Evolutionary conservation across 2,113 vertebrate species (phyloP), one percentile per base, ranked within the genome.

Genomic region (Toxotes jaculatrix): DNA sequence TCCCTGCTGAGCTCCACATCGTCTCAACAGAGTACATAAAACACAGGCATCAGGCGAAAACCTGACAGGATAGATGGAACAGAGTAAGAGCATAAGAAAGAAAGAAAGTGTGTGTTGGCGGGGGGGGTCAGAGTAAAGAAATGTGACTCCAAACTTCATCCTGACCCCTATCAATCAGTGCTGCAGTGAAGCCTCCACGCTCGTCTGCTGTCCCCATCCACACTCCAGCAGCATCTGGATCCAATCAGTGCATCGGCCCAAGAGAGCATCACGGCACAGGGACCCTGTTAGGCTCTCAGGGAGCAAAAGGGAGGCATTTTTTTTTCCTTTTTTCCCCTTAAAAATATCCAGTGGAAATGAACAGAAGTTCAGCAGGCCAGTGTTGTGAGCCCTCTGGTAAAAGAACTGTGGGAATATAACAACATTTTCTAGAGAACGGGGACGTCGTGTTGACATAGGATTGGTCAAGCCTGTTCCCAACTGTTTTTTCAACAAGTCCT

Each of bases 191-290:
- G 78, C 79, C 82, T 85, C 31, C 82, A 65, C 62, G 13, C 78
- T 77, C 61, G 73, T 75, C 73, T 32, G 49, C 78, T 63, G 71
- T 86, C 82, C 87, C 71, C 78, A 38, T 88, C 74, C 83, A 80
- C 86, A 66, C 85, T 74, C 64, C 84, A 23, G 64, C 63, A 80
- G 67, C 94, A 95, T 95, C 94, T 95, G 95, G 91, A 92, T 90
- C 78, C 56, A 47, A 94, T 95, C 92, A 93, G 60, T 0, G 77
- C 49, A 5, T 7, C 63, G n/a, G 64, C 88, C 89, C 83, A n/a
- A 70, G 89, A 87, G 88, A 94, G 69, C 40, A 51, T 67, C 63
- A 79, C 63, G 23, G 78, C 77, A 71, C 77, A 49, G 89, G 79
- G 90, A 90, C 91, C 82, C 86, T 51, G 63, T 78, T 27, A 55